Base-by-base conservation (phyloP, 2,888 invertebrate genomes). In the Eilema depressum region DNA sequence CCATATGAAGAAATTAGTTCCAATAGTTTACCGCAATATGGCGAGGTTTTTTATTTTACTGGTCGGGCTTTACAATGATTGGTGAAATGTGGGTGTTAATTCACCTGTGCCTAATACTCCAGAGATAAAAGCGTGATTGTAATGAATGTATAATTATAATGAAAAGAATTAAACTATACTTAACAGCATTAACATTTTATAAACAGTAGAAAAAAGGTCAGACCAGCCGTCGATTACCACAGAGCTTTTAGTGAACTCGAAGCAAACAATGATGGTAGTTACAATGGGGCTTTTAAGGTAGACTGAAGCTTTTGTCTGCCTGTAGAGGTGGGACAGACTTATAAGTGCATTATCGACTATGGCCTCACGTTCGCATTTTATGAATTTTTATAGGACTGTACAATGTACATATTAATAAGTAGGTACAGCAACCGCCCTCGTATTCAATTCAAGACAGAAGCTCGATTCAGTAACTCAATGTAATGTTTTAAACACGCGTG, bases 211-310 rank as follows among this genome's bases (percentile, higher is more conserved):
- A 67, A 77, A 83, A 86, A 83, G 81, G 80, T 73, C 73, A 83
- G 83, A 80, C 78, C 80, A 25, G 25, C 25, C 85, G 85, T 89
- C 88, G 88, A 91, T 91, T 88, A 88, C 83, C 85, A 86, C 83
- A 83, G 85, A 80, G 90, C 89, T 92, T 90, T 91, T 88, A 89
- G 88, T 86, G 85, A 87, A 86, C 88, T 87, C 81, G 81, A 81
- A 81, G 86, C 88, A 90, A 90, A 92, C 91, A 92, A 91, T 90
- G 90, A 88, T 86, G 84, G 83, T 83, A 74, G 75, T 74, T 81
- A 93, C 92, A 93, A 92, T 90, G 76, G 90, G 75, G 91, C 92
- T 93, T 92, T 93, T 90, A 92, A 74, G 86, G 88, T 88, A 87
- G 83, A 86, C 88, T 84, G 86, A 80, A 75, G 87, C 89, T 87